These are phyloP conservation scores for Drosophila histrio DNA, from an alignment of 2,888 invertebrate species.

Conservation along the genomic window DNA sequence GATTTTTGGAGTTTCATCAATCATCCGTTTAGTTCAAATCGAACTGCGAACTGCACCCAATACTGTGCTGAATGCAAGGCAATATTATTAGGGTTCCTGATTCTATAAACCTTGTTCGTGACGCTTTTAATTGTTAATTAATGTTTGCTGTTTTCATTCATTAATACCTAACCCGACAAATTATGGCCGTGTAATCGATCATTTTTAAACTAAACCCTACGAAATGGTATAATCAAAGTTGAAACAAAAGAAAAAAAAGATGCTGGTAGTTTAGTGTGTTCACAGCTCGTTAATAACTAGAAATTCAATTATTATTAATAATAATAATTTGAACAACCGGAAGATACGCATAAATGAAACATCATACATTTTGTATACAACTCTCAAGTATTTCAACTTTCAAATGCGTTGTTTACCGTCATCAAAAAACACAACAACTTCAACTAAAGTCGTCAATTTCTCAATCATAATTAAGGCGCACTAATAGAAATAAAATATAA, in stretches of 20 bases:
- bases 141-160: slow-evolving; percentile 48
- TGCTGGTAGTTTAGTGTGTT: slow-evolving; percentile 61
- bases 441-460: slow-evolving; percentile 52
- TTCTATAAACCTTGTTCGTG: slow-evolving; percentile 57
- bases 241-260: slow-evolving; percentile 36
- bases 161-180: slow-evolving; percentile 66
- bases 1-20: slow-evolving; percentile 46
- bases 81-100: slow-evolving; percentile 28
- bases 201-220: slow-evolving; percentile 50
- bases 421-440: slow-evolving; percentile 43
- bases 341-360: slow-evolving; percentile 54
- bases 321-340: slow-evolving; percentile 58
- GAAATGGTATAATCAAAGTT: slow-evolving; percentile 20
- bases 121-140: slow-evolving; percentile 69
- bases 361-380: slow-evolving; percentile 31
- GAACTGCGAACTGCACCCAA: slow-evolving; percentile 46
- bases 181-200: slow-evolving; percentile 65
- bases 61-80: slow-evolving; percentile 43
- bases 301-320: slow-evolving; percentile 68
- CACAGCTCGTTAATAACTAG: slow-evolving; percentile 59
- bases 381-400: slow-evolving; percentile 80
- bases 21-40: slow-evolving; percentile 29
- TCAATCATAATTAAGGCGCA: slow-evolving; percentile 51
- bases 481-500: slow-evolving; percentile 1
- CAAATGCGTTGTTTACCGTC: slow-evolving; percentile 57